Base-by-base conservation (phyloP, 1,140 invertebrate species). In the Cotesia typhae region DNA sequence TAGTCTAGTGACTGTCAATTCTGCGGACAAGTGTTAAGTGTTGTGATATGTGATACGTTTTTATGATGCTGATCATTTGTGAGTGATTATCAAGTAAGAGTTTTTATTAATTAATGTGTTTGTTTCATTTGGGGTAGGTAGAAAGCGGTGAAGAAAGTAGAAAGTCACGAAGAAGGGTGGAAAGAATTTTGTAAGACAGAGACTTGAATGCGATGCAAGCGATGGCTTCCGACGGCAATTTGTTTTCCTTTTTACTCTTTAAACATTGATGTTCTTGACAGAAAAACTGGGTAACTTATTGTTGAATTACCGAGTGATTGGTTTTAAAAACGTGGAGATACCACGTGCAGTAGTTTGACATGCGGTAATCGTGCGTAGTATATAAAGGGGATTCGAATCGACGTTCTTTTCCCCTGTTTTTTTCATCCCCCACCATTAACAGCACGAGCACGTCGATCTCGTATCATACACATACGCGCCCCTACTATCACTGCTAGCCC, bases 131-230 rank as follows among this genome's bases (percentile, higher is more conserved):
- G 41, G 41, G 41, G 10, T 47, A 47, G 41, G 41, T 6, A 6
- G 5, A 7, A 47, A 47, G 2, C 10, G 5, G 6, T 6, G 41
- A 28, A 28, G 28, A 28, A 28, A 28, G 28, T 28, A 28, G 41
- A 47, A 47, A 47, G 6, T 20, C 9, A 1, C 20, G 35, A 64
- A 74, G 67, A 59, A 73, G 60, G 6, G 20, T 6, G 10, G 41
- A 47, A 47, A 41, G 41, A 51, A 38, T 61, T 38, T 35, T 36
- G 20, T 59, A 57, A 74, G 41, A 47, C 4, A 81, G 85, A 83
- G 85, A 86, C 81, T 86, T 87, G 85, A 86, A 87, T 82, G 85
- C 86, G 73, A 84, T 83, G 85, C 82, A 79, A 83, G 85, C 85
- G 77, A 55, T 53, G 55, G 52, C 66, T 85, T 75, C 72, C 81